Evolutionary conservation across 2,113 vertebrate genomes (phyloP).

Genomic region (Sphaerodactylus townsendi): DNA sequence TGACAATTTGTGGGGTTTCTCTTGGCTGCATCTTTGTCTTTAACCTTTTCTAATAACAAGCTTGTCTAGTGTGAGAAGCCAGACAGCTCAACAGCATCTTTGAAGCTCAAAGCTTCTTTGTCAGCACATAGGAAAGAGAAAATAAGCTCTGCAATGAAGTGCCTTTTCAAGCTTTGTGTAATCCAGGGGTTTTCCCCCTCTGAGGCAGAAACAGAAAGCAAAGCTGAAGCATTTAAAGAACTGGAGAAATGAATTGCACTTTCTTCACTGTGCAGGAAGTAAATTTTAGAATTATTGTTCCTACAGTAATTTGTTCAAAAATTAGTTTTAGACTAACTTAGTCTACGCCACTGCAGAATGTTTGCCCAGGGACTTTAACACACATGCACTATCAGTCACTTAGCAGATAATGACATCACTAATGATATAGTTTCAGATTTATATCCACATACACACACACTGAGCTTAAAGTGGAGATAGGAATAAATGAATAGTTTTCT

Average conservation of each 20-base stretch:
- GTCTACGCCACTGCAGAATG: no score
- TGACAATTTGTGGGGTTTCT: constrained; percentile 17
- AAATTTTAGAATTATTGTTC: background rate
- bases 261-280: background rate
- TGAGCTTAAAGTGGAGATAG: no score
- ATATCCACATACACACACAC: no score
- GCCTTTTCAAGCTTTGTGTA: background rate
- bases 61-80: constrained; percentile 52
- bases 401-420: no score
- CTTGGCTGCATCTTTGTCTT: constrained; percentile 39
- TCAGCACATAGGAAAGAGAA: background rate
- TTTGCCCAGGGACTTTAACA: no score
- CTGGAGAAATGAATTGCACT: constrained; percentile 21
- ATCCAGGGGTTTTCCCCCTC: background rate
- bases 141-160: constrained; percentile 7
- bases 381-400: no score
- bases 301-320: background rate
- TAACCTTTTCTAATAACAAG: constrained; percentile 44
- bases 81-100: constrained; percentile 48
- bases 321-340: background rate
- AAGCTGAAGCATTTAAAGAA: constrained; percentile 16
- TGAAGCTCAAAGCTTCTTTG: constrained; percentile 47
- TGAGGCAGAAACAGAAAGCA: constrained; percentile 19
- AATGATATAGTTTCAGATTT: no score
- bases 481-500: no score